Evolutionary conservation across 2,113 vertebrate species (phyloP).

Genomic region (Trichechus manatus): DNA sequence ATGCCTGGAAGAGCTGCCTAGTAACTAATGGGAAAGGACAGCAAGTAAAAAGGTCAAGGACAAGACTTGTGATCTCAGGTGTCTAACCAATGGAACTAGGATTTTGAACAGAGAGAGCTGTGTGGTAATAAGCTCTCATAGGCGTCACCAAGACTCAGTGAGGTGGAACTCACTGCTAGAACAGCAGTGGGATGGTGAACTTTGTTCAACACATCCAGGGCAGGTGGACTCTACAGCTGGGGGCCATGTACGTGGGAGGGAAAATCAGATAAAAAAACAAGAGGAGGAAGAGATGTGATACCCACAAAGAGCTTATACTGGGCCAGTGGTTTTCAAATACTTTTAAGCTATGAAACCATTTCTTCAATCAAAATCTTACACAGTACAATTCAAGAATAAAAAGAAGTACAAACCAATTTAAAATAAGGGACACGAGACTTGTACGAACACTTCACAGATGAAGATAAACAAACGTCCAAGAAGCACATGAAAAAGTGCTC

Average conservation of each 20-base stretch:
- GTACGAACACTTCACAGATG: neutral
- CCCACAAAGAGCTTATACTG: neutral
- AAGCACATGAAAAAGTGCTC: too few species aligned
- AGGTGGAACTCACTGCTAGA: neutral
- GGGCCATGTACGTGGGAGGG: neutral
- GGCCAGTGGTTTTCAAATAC: neutral
- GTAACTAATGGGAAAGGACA: neutral
- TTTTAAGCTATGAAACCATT: conserved; percentile 11
- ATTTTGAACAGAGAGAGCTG: neutral
- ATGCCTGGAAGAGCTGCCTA: neutral
- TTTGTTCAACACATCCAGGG: too few species aligned
- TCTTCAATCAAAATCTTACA: conserved; percentile 25
- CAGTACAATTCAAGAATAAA: neutral
- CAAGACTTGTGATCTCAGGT: neutral
- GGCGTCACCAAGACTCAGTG: too few species aligned
- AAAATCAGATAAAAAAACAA: neutral
- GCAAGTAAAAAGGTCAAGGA: neutral
- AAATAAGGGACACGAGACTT: neutral
- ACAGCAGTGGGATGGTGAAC: neutral
- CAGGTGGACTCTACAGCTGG: neutral
- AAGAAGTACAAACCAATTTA: neutral
- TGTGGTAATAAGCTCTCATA: neutral
- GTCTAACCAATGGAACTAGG: neutral
- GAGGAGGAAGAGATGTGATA: neutral
- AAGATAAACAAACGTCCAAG: too few species aligned